A percentile compares a stretch with the other conserved stretches of the same genome.
phyloP scores from a whole-genome alignment of 2,888 invertebrate species.

The Salpingus planirostris region DNA sequence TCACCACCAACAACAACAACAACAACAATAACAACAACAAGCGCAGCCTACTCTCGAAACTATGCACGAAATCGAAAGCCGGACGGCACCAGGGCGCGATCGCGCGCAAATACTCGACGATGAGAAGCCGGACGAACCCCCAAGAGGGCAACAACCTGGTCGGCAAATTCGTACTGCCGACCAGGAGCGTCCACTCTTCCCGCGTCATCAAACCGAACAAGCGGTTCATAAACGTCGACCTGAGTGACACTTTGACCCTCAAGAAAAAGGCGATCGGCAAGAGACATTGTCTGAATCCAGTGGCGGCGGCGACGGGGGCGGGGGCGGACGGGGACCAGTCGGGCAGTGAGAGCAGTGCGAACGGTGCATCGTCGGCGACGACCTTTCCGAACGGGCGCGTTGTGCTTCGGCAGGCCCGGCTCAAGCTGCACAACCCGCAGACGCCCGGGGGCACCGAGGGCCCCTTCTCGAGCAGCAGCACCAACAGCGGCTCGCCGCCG shows the following conservation, averaged over 20 bases:
- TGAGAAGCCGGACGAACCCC: conserved; percentile 17
- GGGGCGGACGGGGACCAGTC: too few relatives aligned
- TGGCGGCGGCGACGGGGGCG: conserved; percentile 1
- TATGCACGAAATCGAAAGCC: conserved; percentile 23
- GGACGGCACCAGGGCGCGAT: background rate
- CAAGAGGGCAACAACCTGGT: conserved; percentile 35
- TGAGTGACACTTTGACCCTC: conserved; percentile 33
- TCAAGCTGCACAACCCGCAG: conserved; percentile 50
- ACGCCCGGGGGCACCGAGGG: conserved; percentile 50
- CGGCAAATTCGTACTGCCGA: conserved; percentile 67
- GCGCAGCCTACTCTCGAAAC: conserved; percentile 28
- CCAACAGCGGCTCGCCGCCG: conserved; percentile 46
- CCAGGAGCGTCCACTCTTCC: conserved; percentile 75
- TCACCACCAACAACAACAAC: conserved; percentile 25
- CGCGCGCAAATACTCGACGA: background rate
- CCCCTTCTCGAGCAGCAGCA: conserved; percentile 51
- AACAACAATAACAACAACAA: conserved; percentile 26
- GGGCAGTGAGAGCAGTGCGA: too few relatives aligned
- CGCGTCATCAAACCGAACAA: conserved; percentile 84
- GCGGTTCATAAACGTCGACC: conserved; percentile 60
- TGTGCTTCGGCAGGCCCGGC: conserved; percentile 58
- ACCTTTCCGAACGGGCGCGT: conserved; percentile 56
- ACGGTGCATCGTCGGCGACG: conserved; percentile 16
- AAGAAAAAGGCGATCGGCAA: conserved; percentile 34
- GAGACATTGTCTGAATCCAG: conserved; percentile 17